A percentile compares a stretch with the other conserved stretches of the same genome.
Conservation (phyloP, 2,797 vertebrate genomes). For the Neosalanx taihuensis region DNA sequence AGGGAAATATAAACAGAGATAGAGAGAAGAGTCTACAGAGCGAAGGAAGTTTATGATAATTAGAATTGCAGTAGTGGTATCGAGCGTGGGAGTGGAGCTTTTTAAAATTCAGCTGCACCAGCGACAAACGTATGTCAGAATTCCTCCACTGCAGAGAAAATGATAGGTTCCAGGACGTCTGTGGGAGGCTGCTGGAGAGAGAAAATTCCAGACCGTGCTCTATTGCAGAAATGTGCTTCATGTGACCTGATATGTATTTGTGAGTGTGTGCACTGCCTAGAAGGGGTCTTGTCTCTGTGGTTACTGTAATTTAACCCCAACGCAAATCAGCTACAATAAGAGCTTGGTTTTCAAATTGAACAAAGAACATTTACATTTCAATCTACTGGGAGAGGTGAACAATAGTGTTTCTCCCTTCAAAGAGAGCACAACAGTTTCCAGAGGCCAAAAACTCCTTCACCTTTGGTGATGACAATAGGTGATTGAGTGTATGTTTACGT, state of each 20-base stretch:
- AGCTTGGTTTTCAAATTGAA: neutral
- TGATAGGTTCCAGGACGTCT: slow-evolving; percentile 78
- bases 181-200: slow-evolving; percentile 69
- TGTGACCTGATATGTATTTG: slow-evolving; percentile 23
- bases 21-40: slow-evolving; percentile 46
- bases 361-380: no score
- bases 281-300: no score
- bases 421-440: neutral
- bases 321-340: no score
- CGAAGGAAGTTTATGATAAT: slow-evolving; percentile 71
- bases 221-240: slow-evolving; percentile 50
- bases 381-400: no score
- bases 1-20: slow-evolving; percentile 44
- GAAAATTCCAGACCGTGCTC: slow-evolving; percentile 68
- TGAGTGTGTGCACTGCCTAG: neutral
- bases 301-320: no score
- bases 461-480: slow-evolving; percentile 15
- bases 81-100: slow-evolving; percentile 75
- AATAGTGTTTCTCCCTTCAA: neutral
- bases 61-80: slow-evolving; percentile 72
- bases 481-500: neutral
- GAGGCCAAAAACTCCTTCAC: neutral
- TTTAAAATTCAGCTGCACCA: slow-evolving; percentile 83
- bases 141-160: slow-evolving; percentile 80
- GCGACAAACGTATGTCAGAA: slow-evolving; percentile 73